phyloP scores from a whole-genome alignment of 2,797 vertebrate genomes.

The Sandelia bainsii region DNA sequence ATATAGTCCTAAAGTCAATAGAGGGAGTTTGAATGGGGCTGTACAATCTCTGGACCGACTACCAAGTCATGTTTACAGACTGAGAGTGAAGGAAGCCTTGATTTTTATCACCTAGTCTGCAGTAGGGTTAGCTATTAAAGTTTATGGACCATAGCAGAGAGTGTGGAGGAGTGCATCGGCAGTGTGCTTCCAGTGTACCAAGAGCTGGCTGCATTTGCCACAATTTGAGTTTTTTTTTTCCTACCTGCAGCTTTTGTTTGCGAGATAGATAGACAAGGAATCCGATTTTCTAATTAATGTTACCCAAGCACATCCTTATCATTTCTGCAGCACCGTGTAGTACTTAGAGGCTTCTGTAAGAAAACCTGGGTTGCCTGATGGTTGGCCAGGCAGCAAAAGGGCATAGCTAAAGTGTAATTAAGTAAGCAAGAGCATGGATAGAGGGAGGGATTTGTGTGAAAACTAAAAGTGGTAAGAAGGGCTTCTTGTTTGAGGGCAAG shows the following conservation, averaged over 20 bases:
- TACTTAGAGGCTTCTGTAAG: slow-evolving; percentile 20
- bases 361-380: slow-evolving; percentile 11
- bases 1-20: slow-evolving; percentile 31
- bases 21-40: slow-evolving; percentile 37
- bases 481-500: slow-evolving; percentile 63
- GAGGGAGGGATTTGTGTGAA: slow-evolving; percentile 21
- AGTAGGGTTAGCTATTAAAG: slow-evolving; percentile 75
- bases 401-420: slow-evolving; percentile 27
- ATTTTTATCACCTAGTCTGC: slow-evolving; percentile 76
- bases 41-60: slow-evolving; percentile 48
- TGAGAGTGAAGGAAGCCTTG: slow-evolving; percentile 71
- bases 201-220: slow-evolving; percentile 40
- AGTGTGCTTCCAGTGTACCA: slow-evolving; percentile 46
- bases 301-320: slow-evolving; percentile 22
- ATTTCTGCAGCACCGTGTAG: slow-evolving; percentile 1
- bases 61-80: slow-evolving; percentile 75
- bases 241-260: slow-evolving; percentile 40
- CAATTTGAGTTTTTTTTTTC: slow-evolving; percentile 36
- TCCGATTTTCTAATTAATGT: slow-evolving; percentile 38
- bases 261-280: slow-evolving; percentile 17
- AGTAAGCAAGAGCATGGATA: slow-evolving; percentile 20
- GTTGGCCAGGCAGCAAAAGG: slow-evolving; percentile 26
- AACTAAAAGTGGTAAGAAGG: slow-evolving; percentile 27
- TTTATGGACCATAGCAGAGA: slow-evolving; percentile 73
- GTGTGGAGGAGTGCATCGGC: slow-evolving; percentile 25